Conservation (phyloP, 2,113 vertebrate species). For the Pterophyllum scalare region DNA sequence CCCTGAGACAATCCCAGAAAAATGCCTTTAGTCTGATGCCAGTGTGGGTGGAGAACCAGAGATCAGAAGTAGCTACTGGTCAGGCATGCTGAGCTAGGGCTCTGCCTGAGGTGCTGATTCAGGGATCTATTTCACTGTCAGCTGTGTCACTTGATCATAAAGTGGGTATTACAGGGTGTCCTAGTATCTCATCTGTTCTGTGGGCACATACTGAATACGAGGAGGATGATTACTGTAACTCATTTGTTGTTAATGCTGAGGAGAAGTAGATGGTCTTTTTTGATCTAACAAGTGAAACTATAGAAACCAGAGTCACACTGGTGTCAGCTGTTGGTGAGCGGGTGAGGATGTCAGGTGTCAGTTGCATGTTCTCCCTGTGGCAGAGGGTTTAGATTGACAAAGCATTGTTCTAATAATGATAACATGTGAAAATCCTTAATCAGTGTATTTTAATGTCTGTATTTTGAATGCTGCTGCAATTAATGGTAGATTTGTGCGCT, state of each 20-base stretch:
- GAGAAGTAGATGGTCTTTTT: background rate
- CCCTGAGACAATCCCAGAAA: slow-evolving; percentile 19
- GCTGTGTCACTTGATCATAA: slow-evolving; percentile 42
- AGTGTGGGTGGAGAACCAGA: slow-evolving; percentile 19
- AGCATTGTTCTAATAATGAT: background rate
- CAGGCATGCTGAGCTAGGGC: slow-evolving; percentile 23
- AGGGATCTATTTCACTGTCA: slow-evolving; percentile 58
- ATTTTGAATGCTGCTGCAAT: background rate
- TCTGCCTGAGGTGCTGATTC: slow-evolving; percentile 62
- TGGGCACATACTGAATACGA: slow-evolving; percentile 6
- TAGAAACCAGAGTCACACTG: background rate
- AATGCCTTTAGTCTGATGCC: slow-evolving; percentile 21
- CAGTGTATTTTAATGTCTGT: background rate
- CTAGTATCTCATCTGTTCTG: slow-evolving; percentile 15
- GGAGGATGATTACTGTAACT: background rate
- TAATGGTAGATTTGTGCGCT: background rate
- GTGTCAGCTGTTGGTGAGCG: background rate
- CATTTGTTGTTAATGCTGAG: slow-evolving; percentile 2
- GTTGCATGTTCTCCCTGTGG: slow-evolving; percentile 11
- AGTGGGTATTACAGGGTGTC: slow-evolving; percentile 31
- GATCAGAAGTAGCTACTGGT: slow-evolving; percentile 38
- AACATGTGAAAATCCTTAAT: background rate
- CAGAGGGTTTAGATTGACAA: background rate
- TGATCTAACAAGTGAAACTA: background rate
- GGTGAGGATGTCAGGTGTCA: background rate